Evolutionary conservation across 2,888 invertebrate genomes (phyloP), one percentile per base, ranked within the genome.

Genomic region (Patella ulyssiponensis): DNA sequence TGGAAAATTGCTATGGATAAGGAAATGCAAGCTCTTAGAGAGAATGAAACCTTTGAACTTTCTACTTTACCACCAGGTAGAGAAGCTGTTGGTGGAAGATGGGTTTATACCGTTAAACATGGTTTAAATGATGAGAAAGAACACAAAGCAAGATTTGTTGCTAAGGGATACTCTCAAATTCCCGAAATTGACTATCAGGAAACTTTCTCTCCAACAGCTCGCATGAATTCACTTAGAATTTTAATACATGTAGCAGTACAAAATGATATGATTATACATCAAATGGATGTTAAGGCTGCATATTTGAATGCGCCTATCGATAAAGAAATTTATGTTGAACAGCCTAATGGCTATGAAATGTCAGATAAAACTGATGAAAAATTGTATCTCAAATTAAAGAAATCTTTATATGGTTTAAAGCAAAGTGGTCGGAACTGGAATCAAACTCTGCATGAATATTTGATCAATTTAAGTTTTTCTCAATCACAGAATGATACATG

Each of bases 261-360:
- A 64, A 64, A 15, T 64, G 64, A 64, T 64, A 64, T 64, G 64
- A 64, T 64, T 64, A 56, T 56, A 17, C 64, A 64, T 20, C 64
- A 64, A 64, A 64, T 64, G 78, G 75, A 75, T 74, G 74, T 75
- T 5, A 78, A 78, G 51, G 23, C 71, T 15, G 75, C 74, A n/a
- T 75, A 78, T 27, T 17, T 78, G 4, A 78, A 74, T 51, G 75
- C 74, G 2, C 78, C 78, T 3, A 75, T 78, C 3, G 78, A 78
- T 56, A 53, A 71, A 56, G 78, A 78, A 53, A 33, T 75, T 15
- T 75, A 74, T 52, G n/a, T 78, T 17, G 71, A 76, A 71, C 75
- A 78, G 64, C 58, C 75, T 9, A n/a, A n/a, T 58, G 71, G 78
- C 15, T 78, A 76, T 75, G 52, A 33, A 58, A 64, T 58, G 20